A percentile compares a stretch with the other conserved stretches of the same genome.
These are phyloP conservation scores for Craterocephalus amniculus DNA, from an alignment of 2,797 vertebrate species.

Conservation along the genomic window DNA sequence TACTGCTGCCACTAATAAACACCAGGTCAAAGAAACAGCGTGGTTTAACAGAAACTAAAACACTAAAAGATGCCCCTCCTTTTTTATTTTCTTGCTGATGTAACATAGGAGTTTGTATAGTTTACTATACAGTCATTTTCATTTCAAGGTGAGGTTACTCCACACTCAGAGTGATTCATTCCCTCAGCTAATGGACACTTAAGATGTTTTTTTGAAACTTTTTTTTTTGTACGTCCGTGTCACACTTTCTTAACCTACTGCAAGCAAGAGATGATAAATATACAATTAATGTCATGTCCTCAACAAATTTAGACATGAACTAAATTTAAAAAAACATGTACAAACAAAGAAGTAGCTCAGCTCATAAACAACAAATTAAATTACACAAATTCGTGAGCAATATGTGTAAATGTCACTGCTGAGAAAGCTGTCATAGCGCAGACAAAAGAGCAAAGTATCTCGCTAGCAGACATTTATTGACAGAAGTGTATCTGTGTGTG, in stretches of 20 bases:
- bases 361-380: constrained; percentile 37
- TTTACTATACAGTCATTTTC: constrained; percentile 58
- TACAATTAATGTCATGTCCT: too few species aligned
- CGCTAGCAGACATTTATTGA: constrained; percentile 73
- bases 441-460: constrained; percentile 80
- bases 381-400: constrained; percentile 48
- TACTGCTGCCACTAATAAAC: constrained; percentile 17
- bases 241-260: constrained; percentile 17
- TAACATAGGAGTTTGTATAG: constrained; percentile 35
- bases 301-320: constrained; percentile 19
- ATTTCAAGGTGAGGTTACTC: constrained; percentile 58
- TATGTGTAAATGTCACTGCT: constrained; percentile 68
- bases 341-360: constrained; percentile 4
- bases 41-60: constrained; percentile 49
- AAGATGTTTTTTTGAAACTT: constrained; percentile 25
- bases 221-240: constrained; percentile 7
- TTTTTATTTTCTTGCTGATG: constrained; percentile 37
- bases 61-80: constrained; percentile 32
- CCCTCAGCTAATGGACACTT: constrained; percentile 55
- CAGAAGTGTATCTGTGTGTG: constrained; percentile 35
- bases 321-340: background rate
- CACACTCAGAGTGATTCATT: constrained; percentile 52
- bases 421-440: constrained; percentile 61
- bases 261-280: background rate
- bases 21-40: constrained; percentile 25